Base-by-base conservation (phyloP, 1,140 invertebrate genomes). In the Acromyrmex charruanus region DNA sequence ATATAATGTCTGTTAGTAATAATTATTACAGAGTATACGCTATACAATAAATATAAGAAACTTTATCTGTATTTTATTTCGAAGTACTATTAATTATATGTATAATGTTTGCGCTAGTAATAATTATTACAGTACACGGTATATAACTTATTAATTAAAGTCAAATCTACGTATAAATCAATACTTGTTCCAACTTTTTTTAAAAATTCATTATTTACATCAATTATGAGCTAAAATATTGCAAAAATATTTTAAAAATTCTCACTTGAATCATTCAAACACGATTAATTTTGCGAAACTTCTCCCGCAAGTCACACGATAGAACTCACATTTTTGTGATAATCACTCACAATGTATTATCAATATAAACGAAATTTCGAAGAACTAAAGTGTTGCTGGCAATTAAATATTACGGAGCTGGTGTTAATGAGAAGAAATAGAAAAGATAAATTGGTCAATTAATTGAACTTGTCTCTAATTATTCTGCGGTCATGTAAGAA, bases 281-380 rank as follows among this genome's bases (percentile, higher is more conserved):
- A 39, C 12, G 25, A 51, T 51, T 21, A 81, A 25, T 71, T 44
- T 51, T 58, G 39, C 18, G 35, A 12, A 53, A 49, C 39, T 82
- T 61, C 55, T 31, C 4, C 16, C 12, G 14, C 35, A 35, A 39
- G 55, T 84, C 55, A 82, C 9, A 35, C 18, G 66, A 82, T 82
- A 44, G 21, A 72, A 82, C 53, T 49, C 53, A 28, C 5, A 58
- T 58, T 81, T 44, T 35, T 35, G 31, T 25, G 25, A 25, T 31
- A 74, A 84, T 74, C 39, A n/a, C 25, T 31, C 1, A 5, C 39
- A 28, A 58, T 59, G 21, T 81, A 61, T 74, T 51, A 84, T 84
- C 69, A 35, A 61, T 28, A 25, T 25, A 25, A 1, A 61, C 18
- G 3, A 4, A 69, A 53, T 68, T 80, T 68, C n/a, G 66, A 0